A percentile compares a stretch with the other conserved stretches of the same genome.
Conservation (phyloP, 2,888 invertebrate species). For the Melipona bicolor region DNA sequence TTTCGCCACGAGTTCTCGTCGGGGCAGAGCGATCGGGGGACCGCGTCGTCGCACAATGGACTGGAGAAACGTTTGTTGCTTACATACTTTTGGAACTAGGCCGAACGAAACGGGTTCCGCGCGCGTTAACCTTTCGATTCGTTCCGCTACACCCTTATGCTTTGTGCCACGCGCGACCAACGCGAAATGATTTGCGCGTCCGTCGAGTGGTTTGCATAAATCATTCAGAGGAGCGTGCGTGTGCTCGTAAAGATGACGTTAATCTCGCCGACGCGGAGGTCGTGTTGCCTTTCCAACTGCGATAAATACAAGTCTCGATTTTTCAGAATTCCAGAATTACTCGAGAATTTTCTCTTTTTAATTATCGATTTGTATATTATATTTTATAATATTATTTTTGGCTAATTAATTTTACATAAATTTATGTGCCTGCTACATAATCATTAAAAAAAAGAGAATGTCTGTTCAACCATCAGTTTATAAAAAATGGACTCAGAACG, state of each 20-base stretch:
- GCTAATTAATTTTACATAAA: too few species aligned
- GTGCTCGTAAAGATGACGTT: neutral
- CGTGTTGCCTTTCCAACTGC: too few species aligned
- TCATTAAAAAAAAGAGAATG: too few species aligned
- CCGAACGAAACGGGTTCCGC: slow-evolving; percentile 57
- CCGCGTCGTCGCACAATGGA: slow-evolving; percentile 39
- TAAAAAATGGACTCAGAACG: too few species aligned
- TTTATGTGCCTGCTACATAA: too few species aligned
- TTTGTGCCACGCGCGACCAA: slow-evolving; percentile 14
- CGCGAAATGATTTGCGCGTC: neutral
- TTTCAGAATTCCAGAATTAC: too few species aligned
- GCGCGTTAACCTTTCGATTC: slow-evolving; percentile 54
- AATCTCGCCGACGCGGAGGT: neutral
- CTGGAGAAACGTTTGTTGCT: slow-evolving; percentile 29
- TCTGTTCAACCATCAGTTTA: too few species aligned
- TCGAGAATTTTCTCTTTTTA: too few species aligned
- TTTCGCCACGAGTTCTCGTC: slow-evolving; percentile 48
- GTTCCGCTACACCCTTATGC: slow-evolving; percentile 40
- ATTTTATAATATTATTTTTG: too few species aligned
- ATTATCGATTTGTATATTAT: too few species aligned
- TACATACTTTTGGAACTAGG: slow-evolving; percentile 47
- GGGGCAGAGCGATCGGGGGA: slow-evolving; percentile 25
- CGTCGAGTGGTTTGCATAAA: neutral
- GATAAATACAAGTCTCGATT: too few species aligned
- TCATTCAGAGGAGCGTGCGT: neutral